Evolutionary conservation across 2,113 vertebrate genomes (phyloP).

Genomic region (cattle (Bos taurus)): DNA sequence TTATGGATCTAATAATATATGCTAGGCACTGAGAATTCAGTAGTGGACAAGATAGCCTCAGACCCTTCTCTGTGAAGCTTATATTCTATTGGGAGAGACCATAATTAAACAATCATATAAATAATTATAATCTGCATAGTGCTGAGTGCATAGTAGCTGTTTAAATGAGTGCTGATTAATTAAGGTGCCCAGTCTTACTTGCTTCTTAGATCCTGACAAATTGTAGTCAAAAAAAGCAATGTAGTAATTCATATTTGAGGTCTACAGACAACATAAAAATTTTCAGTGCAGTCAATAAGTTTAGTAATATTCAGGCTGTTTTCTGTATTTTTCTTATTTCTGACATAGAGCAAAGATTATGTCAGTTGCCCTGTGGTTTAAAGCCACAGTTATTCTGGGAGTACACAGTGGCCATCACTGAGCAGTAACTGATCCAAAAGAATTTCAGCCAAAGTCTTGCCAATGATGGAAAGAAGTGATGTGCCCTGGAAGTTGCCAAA

Average conservation of each 20-base stretch:
- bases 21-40: neutral
- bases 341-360: slow-evolving; percentile 37
- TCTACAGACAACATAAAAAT: neutral
- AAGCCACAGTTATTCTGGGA: slow-evolving; percentile 68
- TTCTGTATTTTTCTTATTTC: slow-evolving; percentile 61
- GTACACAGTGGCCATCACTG: slow-evolving; percentile 37
- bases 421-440: slow-evolving; percentile 41
- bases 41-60: neutral
- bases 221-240: neutral
- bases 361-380: slow-evolving; percentile 63
- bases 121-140: neutral
- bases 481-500: neutral
- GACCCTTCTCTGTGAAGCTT: neutral
- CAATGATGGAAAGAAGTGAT: slow-evolving; percentile 50
- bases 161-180: neutral
- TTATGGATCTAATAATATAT: neutral
- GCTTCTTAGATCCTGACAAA: slow-evolving; percentile 22
- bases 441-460: slow-evolving; percentile 55
- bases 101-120: neutral
- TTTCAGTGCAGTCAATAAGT: slow-evolving; percentile 18
- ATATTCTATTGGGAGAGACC: neutral
- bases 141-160: neutral
- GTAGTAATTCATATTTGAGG: neutral
- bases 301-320: slow-evolving; percentile 17
- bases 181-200: neutral